Evolutionary conservation across 2,113 vertebrate species (phyloP), one percentile per base, ranked within the genome.

Genomic region (Aspiorhynchus laticeps): DNA sequence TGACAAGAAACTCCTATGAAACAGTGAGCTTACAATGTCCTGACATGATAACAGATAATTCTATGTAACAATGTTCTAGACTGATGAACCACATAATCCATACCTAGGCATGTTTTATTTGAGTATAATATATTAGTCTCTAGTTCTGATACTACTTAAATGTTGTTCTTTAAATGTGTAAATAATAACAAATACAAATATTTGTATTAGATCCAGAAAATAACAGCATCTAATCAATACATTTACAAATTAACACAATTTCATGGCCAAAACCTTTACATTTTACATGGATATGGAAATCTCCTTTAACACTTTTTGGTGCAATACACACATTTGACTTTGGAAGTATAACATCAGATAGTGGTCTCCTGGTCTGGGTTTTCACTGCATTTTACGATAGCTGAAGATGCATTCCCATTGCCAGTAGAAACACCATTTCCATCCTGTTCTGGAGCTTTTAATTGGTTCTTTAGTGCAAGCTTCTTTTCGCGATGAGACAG

Each of bases 401-500:
- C 85, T 4, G 19, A n/a, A 9, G 71, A 89, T 53, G 91, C 88
- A 6, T 71, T 88, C 53, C 87, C 92, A 0, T 92, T 92, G 82
- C 91, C 86, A 0, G 85, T 92, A 8, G 73, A 15, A 0, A 24
- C 51, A 1, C 61, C 36, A 8, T 86, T 91, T 8, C 2, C 87
- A 21, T 92, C 93, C 24, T 53, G 85, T 59, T 41, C 92, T 11
- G 88, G 88, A 19, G 90, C 87, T 56, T 93, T 93, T 61, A 85
- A 91, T 38, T 93, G 90, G 8, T 90, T 88, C 78, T 63, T 89
- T 71, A 93, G 81, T 0, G 89, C 76, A 19, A 91, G 77, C 81
- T 94, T 93, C 87, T 93, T 94, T 15, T 95, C 91, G 38, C 53
- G 88, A 77, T 90, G 92, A 56, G 91, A 90, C 51, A 96, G 74